Evolutionary conservation across 2,797 vertebrate species (phyloP).

Genomic region (Myripristis jacobus): DNA sequence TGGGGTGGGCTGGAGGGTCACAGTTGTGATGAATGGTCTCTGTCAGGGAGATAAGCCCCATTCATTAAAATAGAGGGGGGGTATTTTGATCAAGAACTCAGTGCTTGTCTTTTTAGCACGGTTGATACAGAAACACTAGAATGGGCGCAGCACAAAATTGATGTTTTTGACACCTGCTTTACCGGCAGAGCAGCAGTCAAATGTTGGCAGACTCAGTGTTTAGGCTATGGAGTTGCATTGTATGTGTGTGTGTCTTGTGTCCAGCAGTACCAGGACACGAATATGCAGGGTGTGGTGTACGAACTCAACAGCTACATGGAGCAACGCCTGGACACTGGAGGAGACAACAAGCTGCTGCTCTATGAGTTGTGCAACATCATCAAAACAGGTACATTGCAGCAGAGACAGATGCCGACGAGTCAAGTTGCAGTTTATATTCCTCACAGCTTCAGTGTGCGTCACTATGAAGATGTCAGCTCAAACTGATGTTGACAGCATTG

Average conservation of each 20-base stretch:
- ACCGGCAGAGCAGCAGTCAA: conserved; percentile 5
- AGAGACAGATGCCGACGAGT: neutral
- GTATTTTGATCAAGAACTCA: neutral
- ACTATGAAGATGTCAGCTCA: too few species aligned
- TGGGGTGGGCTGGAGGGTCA: conserved; percentile 33
- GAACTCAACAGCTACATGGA: conserved; percentile 98
- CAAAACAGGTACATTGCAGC: conserved; percentile 88
- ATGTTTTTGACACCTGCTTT: conserved; percentile 23
- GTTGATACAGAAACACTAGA: conserved; percentile 13
- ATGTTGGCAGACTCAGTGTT: conserved; percentile 44
- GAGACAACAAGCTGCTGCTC: conserved; percentile 95
- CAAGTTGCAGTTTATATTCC: too few species aligned
- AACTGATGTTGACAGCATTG: neutral
- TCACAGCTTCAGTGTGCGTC: neutral
- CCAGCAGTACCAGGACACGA: conserved; percentile 95
- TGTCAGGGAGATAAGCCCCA: conserved; percentile 36
- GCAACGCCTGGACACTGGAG: conserved; percentile 92
- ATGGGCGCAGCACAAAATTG: conserved; percentile 3
- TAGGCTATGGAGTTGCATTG: conserved; percentile 47
- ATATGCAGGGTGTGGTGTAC: conserved; percentile 97
- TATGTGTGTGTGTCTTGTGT: conserved; percentile 74
- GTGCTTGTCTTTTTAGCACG: neutral
- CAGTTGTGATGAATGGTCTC: conserved; percentile 52
- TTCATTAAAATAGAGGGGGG: conserved; percentile 27
- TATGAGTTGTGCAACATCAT: conserved; percentile 97